These are phyloP conservation scores for Leptestheria dahalacensis DNA, from an alignment of 1,140 invertebrate genomes.

Conservation along the genomic window DNA sequence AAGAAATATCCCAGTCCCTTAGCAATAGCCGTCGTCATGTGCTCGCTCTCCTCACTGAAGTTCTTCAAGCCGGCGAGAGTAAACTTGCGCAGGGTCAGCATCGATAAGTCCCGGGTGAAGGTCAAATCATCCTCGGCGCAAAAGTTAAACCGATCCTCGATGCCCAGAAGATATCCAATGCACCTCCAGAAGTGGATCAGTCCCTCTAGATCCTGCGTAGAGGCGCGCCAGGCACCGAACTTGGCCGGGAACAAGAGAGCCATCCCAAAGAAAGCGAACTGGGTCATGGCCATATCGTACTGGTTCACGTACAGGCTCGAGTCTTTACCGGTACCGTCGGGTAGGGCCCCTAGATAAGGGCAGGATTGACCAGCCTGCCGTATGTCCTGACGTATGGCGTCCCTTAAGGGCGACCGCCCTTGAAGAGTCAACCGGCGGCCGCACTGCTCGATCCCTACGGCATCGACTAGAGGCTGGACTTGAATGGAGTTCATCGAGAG, in stretches of 20 bases:
- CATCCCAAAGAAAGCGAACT: conserved; percentile 73
- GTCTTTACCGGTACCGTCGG: background rate
- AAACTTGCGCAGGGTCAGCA: conserved; percentile 5
- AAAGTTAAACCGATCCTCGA: conserved; percentile 56
- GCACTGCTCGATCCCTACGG: background rate
- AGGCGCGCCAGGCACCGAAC: conserved; percentile 40
- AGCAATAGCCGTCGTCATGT: conserved; percentile 12
- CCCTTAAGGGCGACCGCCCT: background rate
- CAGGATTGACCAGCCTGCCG: background rate
- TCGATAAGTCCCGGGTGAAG: conserved; percentile 6
- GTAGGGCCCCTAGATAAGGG: background rate
- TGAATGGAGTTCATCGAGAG: conserved; percentile 21
- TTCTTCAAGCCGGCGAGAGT: background rate
- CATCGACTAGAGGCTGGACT: background rate
- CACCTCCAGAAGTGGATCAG: conserved; percentile 70
- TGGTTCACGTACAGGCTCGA: conserved; percentile 25
- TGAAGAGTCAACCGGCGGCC: conserved; percentile 1
- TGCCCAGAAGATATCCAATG: conserved; percentile 60
- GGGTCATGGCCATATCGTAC: conserved; percentile 65
- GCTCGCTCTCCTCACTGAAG: conserved; percentile 7
- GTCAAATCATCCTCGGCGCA: conserved; percentile 12
- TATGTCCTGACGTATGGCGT: background rate
- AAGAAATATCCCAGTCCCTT: conserved; percentile 11
- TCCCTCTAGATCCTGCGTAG: conserved; percentile 47
- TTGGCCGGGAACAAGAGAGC: conserved; percentile 44